Evolutionary conservation across 2,797 vertebrate species (phyloP).

Genomic region (Neomorphus geoffroyi): DNA sequence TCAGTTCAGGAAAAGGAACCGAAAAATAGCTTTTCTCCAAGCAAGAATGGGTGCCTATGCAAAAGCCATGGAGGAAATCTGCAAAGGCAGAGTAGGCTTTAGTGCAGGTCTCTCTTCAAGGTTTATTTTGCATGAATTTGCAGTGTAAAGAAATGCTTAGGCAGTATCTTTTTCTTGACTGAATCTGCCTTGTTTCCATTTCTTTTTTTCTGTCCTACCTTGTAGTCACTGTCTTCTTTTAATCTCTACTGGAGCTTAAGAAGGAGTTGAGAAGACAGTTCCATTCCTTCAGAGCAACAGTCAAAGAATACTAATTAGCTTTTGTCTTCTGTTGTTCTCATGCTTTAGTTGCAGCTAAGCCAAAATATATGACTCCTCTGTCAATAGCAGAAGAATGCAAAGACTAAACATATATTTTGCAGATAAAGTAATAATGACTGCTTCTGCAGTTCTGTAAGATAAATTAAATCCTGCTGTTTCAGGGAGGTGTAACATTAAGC

Average conservation of each 20-base stretch:
- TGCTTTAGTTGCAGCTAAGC: not conserved
- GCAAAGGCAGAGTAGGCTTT: not conserved
- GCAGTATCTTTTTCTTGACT: not conserved
- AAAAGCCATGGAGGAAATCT: not conserved
- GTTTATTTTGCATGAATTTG: not conserved
- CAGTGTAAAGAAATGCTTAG: not conserved
- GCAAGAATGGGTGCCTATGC: not conserved
- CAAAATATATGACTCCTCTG: not conserved
- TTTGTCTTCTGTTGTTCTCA: not conserved
- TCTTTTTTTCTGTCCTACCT: not conserved
- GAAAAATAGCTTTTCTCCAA: not conserved
- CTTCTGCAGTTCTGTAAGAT: not conserved
- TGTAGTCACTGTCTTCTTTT: not conserved
- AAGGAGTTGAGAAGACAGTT: not conserved
- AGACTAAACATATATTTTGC: not conserved
- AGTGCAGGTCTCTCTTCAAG: not conserved
- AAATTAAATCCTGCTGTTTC: not conserved
- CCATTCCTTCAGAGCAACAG: not conserved
- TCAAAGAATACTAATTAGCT: conserved; percentile 23
- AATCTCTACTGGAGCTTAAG: not conserved
- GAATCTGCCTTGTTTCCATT: not conserved
- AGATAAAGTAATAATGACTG: not conserved
- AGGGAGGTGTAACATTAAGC: not conserved
- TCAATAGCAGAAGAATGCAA: not conserved
- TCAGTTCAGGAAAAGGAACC: not conserved